Percentiles rank a stretch among this genome's conserved stretches.
These are phyloP conservation scores for Vulpes lagopus DNA, from an alignment of 2,113 vertebrate species.

Conservation along the genomic window DNA sequence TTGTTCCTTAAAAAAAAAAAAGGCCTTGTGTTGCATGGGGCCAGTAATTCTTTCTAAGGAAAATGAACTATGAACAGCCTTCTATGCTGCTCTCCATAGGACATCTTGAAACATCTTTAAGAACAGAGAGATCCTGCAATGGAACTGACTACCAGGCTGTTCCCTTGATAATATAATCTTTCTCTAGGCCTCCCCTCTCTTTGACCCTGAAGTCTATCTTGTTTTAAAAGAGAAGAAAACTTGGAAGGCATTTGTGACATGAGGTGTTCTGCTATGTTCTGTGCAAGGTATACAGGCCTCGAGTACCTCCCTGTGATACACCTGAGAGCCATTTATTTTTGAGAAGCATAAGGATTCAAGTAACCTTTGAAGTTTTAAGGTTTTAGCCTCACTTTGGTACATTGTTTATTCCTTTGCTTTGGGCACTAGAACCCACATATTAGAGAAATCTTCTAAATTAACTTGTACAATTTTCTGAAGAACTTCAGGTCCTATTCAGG, in stretches of 20 bases:
- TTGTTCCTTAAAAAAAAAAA: constrained; percentile 21
- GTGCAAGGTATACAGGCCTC: not conserved
- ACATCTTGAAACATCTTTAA: not conserved
- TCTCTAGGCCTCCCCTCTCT: constrained; percentile 80
- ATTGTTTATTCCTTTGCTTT: not conserved
- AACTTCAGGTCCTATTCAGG: constrained; percentile 22
- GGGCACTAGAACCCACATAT: not conserved
- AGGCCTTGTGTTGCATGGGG: constrained; percentile 72
- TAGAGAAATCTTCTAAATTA: constrained; percentile 62
- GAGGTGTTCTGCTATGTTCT: constrained; percentile 21
- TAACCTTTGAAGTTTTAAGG: constrained; percentile 18
- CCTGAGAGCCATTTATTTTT: constrained; percentile 48
- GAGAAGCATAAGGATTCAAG: not conserved
- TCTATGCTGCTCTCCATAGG: not conserved
- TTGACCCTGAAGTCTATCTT: constrained; percentile 70
- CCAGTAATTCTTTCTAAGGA: constrained; percentile 78
- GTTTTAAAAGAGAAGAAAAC: constrained; percentile 41
- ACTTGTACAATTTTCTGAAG: constrained; percentile 70
- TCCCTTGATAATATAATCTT: constrained; percentile 77
- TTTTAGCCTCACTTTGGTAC: constrained; percentile 52
- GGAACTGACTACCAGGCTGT: constrained; percentile 53
- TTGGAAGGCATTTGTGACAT: constrained; percentile 45
- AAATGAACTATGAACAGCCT: constrained; percentile 69
- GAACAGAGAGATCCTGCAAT: not conserved
- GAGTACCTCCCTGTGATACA: constrained; percentile 25